phyloP scores from a whole-genome alignment of 1,140 invertebrate genomes.

The Cotesia chilonis region DNA sequence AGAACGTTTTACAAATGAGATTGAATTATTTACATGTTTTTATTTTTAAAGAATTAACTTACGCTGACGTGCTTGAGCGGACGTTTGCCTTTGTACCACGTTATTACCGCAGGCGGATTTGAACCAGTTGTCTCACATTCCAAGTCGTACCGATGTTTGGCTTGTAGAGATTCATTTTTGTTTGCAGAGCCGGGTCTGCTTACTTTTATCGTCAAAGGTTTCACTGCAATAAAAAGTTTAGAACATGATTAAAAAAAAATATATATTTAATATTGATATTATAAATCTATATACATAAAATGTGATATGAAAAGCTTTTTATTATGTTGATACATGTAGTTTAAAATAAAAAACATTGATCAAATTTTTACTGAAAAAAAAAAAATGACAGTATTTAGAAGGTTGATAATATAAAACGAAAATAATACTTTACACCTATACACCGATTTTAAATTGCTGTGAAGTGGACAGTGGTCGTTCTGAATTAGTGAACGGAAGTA shows the following conservation, averaged over 20 bases:
- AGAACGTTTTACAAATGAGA: background rate
- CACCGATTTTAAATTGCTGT: background rate
- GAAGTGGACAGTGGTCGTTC: background rate
- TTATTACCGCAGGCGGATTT: conserved; percentile 83
- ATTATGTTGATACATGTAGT: too few relatives aligned
- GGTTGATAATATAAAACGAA: background rate
- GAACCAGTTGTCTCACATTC: conserved; percentile 85
- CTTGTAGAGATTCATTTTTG: conserved; percentile 67
- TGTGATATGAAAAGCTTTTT: too few relatives aligned
- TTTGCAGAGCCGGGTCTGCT: conserved; percentile 65
- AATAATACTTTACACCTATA: too few relatives aligned
- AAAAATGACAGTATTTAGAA: too few relatives aligned
- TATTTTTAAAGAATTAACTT: conserved; percentile 45
- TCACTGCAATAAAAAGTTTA: conserved; percentile 69
- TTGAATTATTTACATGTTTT: conserved; percentile 33
- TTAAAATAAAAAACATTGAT: too few relatives aligned
- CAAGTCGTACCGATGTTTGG: conserved; percentile 80
- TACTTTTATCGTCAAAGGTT: conserved; percentile 80
- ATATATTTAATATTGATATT: background rate
- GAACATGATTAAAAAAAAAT: conserved; percentile 5
- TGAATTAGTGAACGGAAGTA: conserved; percentile 3
- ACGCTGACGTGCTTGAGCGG: conserved; percentile 80
- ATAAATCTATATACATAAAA: background rate
- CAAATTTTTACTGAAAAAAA: too few relatives aligned
- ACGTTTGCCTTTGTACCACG: conserved; percentile 86